phyloP scores from a whole-genome alignment of 2,797 vertebrate genomes.

The Malurus leucopterus region DNA sequence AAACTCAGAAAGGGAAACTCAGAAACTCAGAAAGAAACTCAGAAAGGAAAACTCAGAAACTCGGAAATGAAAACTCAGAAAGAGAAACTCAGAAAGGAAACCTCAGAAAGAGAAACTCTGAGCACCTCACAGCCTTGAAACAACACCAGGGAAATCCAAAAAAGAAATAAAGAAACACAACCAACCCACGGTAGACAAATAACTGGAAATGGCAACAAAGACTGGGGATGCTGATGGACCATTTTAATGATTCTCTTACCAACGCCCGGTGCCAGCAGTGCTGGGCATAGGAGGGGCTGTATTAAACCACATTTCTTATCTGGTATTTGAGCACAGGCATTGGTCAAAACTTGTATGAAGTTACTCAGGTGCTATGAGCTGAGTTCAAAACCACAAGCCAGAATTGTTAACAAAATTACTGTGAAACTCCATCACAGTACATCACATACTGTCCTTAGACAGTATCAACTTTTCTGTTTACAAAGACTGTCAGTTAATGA shows the following conservation, averaged over 20 bases:
- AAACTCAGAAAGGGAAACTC: no score
- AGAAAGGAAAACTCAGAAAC: no score
- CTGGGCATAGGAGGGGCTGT: background rate
- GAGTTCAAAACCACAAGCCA: background rate
- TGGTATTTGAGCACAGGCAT: background rate
- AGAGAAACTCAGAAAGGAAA: no score
- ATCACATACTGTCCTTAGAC: background rate
- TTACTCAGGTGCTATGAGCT: background rate
- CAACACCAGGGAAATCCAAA: background rate
- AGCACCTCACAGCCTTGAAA: background rate
- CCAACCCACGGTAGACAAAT: background rate
- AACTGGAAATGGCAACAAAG: background rate
- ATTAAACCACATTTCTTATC: background rate
- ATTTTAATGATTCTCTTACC: background rate
- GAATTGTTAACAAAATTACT: background rate
- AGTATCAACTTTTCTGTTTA: background rate
- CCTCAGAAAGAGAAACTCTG: background rate
- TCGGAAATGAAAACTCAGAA: no score
- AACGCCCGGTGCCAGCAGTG: background rate
- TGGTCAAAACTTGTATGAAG: background rate
- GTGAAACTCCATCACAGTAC: background rate
- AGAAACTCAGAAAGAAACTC: background rate
- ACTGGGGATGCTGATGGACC: background rate
- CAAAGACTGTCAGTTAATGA: background rate
- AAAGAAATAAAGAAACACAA: background rate